phyloP scores from a whole-genome alignment of 2,888 invertebrate genomes.

The Lacanobia wlatinum region DNA sequence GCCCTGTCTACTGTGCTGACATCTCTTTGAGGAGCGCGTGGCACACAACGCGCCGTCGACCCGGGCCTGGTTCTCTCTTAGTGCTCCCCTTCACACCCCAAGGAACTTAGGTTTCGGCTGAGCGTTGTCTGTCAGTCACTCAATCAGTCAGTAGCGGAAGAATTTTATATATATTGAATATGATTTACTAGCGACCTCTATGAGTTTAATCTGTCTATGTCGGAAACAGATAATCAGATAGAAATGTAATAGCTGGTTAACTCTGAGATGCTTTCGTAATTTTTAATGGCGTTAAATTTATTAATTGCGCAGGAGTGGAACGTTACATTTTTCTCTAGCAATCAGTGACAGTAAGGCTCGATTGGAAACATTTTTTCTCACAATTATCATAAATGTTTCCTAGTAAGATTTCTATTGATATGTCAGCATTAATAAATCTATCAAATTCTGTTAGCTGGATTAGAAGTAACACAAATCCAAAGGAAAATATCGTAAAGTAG shows the following conservation, averaged over 20 bases:
- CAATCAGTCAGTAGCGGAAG: too few species aligned
- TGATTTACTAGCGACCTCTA: background rate
- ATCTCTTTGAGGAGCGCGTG: too few species aligned
- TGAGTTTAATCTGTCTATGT: background rate
- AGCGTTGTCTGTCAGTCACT: too few species aligned
- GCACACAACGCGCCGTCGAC: too few species aligned
- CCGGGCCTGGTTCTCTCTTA: too few species aligned
- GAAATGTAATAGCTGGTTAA: conserved; percentile 17
- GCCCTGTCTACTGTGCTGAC: too few species aligned
- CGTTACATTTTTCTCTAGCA: conserved; percentile 35
- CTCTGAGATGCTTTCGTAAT: conserved; percentile 51
- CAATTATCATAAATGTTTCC: conserved; percentile 34
- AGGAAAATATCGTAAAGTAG: too few species aligned
- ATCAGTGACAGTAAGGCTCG: conserved; percentile 12
- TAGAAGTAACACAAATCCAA: background rate
- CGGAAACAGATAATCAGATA: conserved; percentile 28
- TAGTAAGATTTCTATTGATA: conserved; percentile 23
- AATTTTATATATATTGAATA: too few species aligned
- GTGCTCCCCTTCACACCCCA: too few species aligned
- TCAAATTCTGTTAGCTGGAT: background rate
- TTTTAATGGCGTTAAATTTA: conserved; percentile 42
- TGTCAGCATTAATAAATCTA: conserved; percentile 28
- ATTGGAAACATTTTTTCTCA: conserved; percentile 44
- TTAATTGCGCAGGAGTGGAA: conserved; percentile 43
- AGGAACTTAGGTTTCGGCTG: too few species aligned